These are phyloP conservation scores for Pomatostomus ruficeps DNA, from an alignment of 2,113 vertebrate genomes.

Conservation along the genomic window DNA sequence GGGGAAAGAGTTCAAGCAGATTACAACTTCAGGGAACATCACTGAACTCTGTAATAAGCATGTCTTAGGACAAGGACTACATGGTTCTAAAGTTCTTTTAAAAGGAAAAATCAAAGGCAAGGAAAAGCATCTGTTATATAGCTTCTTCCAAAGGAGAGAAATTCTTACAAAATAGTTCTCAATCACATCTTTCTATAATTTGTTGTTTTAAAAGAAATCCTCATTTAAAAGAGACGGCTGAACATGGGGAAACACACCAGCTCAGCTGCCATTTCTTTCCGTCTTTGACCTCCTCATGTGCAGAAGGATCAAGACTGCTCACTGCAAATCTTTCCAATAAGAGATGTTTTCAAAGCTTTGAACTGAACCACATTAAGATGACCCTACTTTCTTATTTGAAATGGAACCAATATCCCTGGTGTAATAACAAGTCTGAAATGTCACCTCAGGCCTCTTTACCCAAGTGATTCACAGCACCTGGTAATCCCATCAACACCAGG, in stretches of 20 bases:
- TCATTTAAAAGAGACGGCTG: neutral
- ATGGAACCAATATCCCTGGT: neutral
- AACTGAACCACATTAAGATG: neutral
- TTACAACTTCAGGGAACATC: slow-evolving; percentile 22
- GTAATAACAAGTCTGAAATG: neutral
- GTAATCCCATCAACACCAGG: neutral
- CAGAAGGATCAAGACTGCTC: neutral
- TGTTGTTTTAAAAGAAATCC: neutral
- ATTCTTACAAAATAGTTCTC: neutral
- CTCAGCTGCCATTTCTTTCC: neutral
- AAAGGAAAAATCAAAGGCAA: slow-evolving; percentile 50
- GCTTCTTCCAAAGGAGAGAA: neutral
- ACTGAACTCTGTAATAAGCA: slow-evolving; percentile 44
- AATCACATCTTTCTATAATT: neutral
- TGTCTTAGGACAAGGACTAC: slow-evolving; percentile 54
- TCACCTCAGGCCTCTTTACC: neutral
- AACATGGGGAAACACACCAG: neutral
- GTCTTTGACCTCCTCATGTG: neutral
- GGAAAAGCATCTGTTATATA: neutral
- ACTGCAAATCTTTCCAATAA: neutral
- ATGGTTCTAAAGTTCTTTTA: slow-evolving; percentile 50
- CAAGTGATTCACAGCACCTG: neutral
- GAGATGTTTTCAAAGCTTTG: slow-evolving; percentile 15
- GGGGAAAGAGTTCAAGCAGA: slow-evolving; percentile 28
- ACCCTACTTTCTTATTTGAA: neutral